Evolutionary conservation across 2,888 invertebrate genomes (phyloP), one percentile per base, ranked within the genome.

Genomic region (Lochmaea capreae): DNA sequence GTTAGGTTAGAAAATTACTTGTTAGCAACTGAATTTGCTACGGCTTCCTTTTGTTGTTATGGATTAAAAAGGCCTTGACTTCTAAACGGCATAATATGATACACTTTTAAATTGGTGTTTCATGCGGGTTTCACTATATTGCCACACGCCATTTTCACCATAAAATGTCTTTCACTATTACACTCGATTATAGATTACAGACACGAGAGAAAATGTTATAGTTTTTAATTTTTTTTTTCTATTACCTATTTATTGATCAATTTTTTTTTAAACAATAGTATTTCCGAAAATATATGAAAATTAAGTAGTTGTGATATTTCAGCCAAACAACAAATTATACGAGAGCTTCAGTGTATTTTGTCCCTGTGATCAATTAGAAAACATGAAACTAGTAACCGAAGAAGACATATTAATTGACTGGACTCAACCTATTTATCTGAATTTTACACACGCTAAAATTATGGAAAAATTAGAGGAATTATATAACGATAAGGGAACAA

Each of bases 301-400:
- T n/a, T n/a, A n/a, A n/a, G n/a, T n/a, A n/a, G n/a, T n/a, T n/a
- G n/a, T n/a, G n/a, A n/a, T n/a, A n/a, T n/a, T n/a, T 65, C 88
- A 95, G 95, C 94, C 94, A 74, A 93, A 95, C 88, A 92, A 92
- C 83, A 90, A 91, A 84, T 89, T 93, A 80, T 94, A 94, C 90
- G 95, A 95, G 87, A 95, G 95, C 86, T 93, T 95, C 86, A 93
- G 94, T 79, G 93, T 95, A 77, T 95, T 95, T 88, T 95, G 95
- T 87, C 95, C 95, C 67, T 91, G 92, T 84, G 92, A 93, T 84
- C 91, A 92, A 78, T 89, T 94, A 81, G 94, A 95, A 81, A 88
- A 91, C 79, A 90, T 95, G 82, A 91, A 92, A 81, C 87, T 94
- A 79, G 87, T 95, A 84, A 91, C 92, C 78, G 90, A 92, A 76